Base-by-base conservation (phyloP, 2,888 invertebrate genomes). In the Epistrophe grossulariae region DNA sequence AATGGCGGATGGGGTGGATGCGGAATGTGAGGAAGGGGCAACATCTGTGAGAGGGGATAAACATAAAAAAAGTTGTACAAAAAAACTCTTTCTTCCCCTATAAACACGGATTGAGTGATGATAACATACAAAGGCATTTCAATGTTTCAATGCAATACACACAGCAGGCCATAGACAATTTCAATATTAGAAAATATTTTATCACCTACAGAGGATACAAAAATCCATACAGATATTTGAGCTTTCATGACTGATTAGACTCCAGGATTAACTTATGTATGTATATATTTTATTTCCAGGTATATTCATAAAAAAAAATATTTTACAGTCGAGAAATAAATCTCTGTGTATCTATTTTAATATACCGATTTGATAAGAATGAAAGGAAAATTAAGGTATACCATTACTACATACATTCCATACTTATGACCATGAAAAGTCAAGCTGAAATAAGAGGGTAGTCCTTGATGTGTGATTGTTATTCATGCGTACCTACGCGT, bases 1-100 rank as follows among this genome's bases (percentile, higher is more conserved):
- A 81, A 85, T 85, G 82, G 55, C 15, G 52, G 13, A 71, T 73
- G 74, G 43, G 52, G 52, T 38, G 52, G 35, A 19, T 64, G 43
- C n/a, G 64, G 48, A 52, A 55, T 40, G 24, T 38, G 35, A 31
- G 35, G 15, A 17, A 38, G 38, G 38, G 40, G 38, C 24, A 19
- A 52, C 13, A 13, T 52, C 24, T 52, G n/a, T n/a, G 13, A 10
- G 50, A 15, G 24, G 24, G 15, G 40, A 31, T 17, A 28, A 55
- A 52, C 8, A 19, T 15, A 28, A 31, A 68, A 52, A 55, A 24
- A 40, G 3, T 15, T 40, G 15, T 24, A 70, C 70, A n/a, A 43
- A 55, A 70, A 7, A 52, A 17, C 40, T n/a, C 70, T 55, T 38
- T 28, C n/a, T 55, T 24, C 17, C 40, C 48, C 7, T n/a, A 38